phyloP scores from a whole-genome alignment of 2,797 vertebrate genomes.

The Lacerta agilis region DNA sequence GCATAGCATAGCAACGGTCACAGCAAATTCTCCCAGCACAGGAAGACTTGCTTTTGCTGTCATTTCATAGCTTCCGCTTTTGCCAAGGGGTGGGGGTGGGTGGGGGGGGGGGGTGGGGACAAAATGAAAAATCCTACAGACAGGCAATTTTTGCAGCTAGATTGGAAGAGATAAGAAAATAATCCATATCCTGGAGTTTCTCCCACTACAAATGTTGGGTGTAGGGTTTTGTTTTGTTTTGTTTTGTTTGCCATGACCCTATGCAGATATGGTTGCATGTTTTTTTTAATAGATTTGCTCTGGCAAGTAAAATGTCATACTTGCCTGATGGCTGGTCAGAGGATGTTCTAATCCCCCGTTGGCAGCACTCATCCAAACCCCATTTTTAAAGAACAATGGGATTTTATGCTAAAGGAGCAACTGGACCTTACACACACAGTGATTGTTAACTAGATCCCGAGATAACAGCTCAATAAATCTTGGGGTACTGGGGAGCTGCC shows the following conservation, averaged over 20 bases:
- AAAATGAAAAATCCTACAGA: not conserved
- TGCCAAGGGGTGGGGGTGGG: too few species aligned
- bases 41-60: not conserved
- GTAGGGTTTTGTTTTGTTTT: too few species aligned
- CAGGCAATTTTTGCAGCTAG: slow-evolving; percentile 6
- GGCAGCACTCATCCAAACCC: not conserved
- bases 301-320: not conserved
- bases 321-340: not conserved
- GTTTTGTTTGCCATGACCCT: not conserved
- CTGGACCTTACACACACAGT: not conserved
- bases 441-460: not conserved
- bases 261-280: not conserved
- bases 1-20: slow-evolving; percentile 10
- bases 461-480: not conserved
- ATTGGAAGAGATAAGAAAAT: slow-evolving; percentile 2
- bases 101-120: too few species aligned
- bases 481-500: too few species aligned
- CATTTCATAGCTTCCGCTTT: not conserved
- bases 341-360: not conserved
- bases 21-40: not conserved
- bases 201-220: not conserved
- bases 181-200: not conserved
- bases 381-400: not conserved
- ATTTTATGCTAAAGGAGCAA: not conserved
- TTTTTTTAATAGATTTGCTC: not conserved